Percentiles rank a stretch among this genome's conserved stretches.
Evolutionary conservation across 64 coral and sea anemone genomes (phyloP).

Genomic region (Montipora foliosa): DNA sequence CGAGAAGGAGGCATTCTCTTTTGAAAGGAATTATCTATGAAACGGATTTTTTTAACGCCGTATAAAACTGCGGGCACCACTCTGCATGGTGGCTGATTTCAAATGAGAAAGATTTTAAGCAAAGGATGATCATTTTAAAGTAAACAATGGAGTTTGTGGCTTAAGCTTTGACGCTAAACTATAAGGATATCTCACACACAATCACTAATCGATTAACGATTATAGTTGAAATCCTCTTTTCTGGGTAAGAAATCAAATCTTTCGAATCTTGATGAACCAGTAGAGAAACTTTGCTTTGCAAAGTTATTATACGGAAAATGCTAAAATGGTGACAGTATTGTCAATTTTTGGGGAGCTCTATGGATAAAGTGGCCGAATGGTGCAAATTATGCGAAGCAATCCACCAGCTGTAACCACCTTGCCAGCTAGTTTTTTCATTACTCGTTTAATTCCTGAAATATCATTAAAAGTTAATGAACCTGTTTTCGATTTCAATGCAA

Average conservation of each 20-base stretch:
- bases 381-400: neutral
- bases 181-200: neutral
- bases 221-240: neutral
- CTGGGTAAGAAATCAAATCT: neutral
- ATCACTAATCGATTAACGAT: slow-evolving; percentile 2
- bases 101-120: neutral
- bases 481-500: neutral
- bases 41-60: neutral
- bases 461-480: slow-evolving; percentile 45
- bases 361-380: neutral
- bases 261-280: neutral
- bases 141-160: slow-evolving; percentile 32
- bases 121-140: neutral
- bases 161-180: neutral
- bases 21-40: neutral
- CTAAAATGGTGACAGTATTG: neutral
- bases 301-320: neutral
- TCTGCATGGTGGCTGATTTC: slow-evolving; percentile 10
- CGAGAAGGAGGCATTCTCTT: neutral
- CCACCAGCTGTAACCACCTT: slow-evolving; percentile 31
- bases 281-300: neutral
- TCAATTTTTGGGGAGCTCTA: neutral
- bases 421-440: neutral
- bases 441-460: slow-evolving; percentile 22
- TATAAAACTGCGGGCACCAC: neutral